phyloP scores from a whole-genome alignment of 2,888 invertebrate genomes.

The Phortica magna region DNA sequence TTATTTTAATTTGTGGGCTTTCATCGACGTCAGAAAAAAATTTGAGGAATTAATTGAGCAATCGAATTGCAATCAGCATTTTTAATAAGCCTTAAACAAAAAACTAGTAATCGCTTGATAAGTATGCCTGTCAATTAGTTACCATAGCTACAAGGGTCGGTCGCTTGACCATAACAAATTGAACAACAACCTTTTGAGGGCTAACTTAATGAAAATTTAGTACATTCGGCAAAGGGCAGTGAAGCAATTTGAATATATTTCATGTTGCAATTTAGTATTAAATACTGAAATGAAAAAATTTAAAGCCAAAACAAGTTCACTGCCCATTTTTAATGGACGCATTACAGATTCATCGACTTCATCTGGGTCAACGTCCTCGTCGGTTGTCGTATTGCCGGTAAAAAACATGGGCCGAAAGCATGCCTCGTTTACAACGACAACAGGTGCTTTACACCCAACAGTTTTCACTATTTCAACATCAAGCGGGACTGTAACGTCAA shows the following conservation, averaged over 20 bases:
- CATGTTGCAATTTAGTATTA: constrained; percentile 5
- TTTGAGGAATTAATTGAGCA: not conserved
- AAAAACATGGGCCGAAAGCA: constrained; percentile 43
- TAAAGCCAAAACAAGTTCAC: constrained; percentile 73
- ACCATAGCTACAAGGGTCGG: not conserved
- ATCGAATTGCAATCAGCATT: not conserved
- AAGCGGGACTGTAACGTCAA: constrained; percentile 49
- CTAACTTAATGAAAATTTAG: not conserved
- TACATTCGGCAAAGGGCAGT: not conserved
- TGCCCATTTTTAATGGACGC: constrained; percentile 75
- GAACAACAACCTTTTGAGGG: not conserved
- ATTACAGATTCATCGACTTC: constrained; percentile 69
- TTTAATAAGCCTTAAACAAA: not conserved
- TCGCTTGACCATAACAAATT: constrained; percentile 11
- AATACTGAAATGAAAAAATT: constrained; percentile 69
- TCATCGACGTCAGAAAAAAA: no score
- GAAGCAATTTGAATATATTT: not conserved
- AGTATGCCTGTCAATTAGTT: not conserved
- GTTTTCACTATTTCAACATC: constrained; percentile 69
- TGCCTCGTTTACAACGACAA: constrained; percentile 50
- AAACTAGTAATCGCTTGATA: not conserved
- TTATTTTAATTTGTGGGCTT: no score
- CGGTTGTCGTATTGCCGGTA: constrained; percentile 32
- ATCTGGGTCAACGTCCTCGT: constrained; percentile 63
- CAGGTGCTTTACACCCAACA: constrained; percentile 51